Evolutionary conservation across 2,888 invertebrate species (phyloP).

Genomic region (Zygogramma bicolorata): DNA sequence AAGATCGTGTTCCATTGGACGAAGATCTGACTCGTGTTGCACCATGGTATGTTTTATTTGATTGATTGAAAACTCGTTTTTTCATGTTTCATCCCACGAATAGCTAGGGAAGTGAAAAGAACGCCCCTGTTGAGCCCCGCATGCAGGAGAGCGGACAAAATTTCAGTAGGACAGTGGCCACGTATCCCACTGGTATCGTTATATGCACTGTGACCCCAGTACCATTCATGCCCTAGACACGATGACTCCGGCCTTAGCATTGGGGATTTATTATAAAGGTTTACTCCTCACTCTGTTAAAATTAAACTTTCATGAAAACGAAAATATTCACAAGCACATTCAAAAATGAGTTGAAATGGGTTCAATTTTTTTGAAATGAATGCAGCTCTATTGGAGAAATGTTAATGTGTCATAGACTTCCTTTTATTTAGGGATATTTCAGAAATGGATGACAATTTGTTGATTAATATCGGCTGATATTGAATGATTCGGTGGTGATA

Average conservation of each 20-base stretch:
- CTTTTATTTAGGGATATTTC: too few species aligned
- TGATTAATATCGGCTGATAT: too few species aligned
- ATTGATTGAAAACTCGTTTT: conserved; percentile 20
- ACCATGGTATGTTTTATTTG: conserved; percentile 23
- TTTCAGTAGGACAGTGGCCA: conserved; percentile 31
- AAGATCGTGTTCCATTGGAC: too few species aligned
- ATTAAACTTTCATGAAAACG: too few species aligned
- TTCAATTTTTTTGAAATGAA: too few species aligned
- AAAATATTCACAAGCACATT: too few species aligned
- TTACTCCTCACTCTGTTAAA: conserved; percentile 37
- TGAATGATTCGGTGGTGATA: too few species aligned
- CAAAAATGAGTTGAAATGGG: too few species aligned
- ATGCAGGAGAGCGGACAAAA: conserved; percentile 25
- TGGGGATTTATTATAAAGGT: conserved; percentile 37
- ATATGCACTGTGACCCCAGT: conserved; percentile 31
- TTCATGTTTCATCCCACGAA: conserved; percentile 37
- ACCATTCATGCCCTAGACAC: conserved; percentile 35
- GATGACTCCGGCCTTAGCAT: conserved; percentile 34
- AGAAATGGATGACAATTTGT: too few species aligned
- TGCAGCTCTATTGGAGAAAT: too few species aligned
- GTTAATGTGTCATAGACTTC: too few species aligned
- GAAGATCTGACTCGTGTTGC: too few species aligned
- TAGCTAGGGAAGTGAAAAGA: conserved; percentile 34
- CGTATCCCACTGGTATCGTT: conserved; percentile 38
- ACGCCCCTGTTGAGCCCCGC: conserved; percentile 38